phyloP scores from a whole-genome alignment of 2,888 invertebrate genomes.

The Colletes collaris region DNA sequence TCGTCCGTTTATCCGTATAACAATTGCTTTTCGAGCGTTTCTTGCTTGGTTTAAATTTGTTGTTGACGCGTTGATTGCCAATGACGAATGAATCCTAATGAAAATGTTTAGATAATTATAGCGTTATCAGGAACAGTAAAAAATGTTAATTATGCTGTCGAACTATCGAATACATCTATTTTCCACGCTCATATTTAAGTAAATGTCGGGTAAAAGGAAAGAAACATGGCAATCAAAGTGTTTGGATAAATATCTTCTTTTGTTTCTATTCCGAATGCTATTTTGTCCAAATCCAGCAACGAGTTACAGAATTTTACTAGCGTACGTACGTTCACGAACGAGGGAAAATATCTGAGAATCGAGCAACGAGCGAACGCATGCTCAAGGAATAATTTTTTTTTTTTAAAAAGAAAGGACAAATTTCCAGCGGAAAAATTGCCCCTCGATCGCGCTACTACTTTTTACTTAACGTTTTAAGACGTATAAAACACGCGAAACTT shows the following conservation, averaged over 20 bases:
- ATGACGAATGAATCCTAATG: too few species aligned
- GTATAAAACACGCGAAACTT: slow-evolving; percentile 9
- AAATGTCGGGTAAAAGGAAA: background rate
- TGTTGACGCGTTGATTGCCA: too few species aligned
- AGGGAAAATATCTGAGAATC: slow-evolving; percentile 1
- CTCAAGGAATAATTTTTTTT: background rate
- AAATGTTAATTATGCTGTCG: too few species aligned
- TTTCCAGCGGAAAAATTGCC: slow-evolving; percentile 5
- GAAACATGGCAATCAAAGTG: too few species aligned
- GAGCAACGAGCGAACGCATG: background rate
- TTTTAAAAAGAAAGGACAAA: background rate
- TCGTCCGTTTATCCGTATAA: background rate
- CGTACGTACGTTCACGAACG: slow-evolving; percentile 49
- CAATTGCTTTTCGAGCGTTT: background rate
- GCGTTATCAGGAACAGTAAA: too few species aligned
- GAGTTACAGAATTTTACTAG: slow-evolving; percentile 60
- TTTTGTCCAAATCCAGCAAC: slow-evolving; percentile 13
- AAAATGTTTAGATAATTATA: too few species aligned
- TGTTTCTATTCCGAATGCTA: slow-evolving; percentile 32
- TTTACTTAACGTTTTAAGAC: slow-evolving; percentile 27
- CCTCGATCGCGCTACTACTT: slow-evolving; percentile 23
- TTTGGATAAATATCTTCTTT: background rate
- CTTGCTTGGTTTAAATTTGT: background rate
- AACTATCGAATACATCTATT: too few species aligned
- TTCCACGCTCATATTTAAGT: too few species aligned